Percentiles rank a stretch among this genome's conserved stretches.
Evolutionary conservation across 2,888 invertebrate species (phyloP).

Genomic region (Nineta flava): DNA sequence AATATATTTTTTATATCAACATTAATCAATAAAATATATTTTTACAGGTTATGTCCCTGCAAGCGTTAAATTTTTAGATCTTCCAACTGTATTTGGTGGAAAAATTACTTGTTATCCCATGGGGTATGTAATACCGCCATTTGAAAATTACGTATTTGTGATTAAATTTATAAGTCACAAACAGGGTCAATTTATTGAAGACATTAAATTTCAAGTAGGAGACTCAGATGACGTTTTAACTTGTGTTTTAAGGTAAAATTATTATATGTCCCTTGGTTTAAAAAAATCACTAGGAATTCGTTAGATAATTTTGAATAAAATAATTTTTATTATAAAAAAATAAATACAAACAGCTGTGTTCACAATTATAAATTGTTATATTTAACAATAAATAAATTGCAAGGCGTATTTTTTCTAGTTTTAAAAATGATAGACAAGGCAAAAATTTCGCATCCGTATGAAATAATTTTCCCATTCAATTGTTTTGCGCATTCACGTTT

Average conservation of each 20-base stretch:
- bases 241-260: constrained; percentile 40
- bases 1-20: too few species aligned
- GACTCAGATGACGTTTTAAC: constrained; percentile 38
- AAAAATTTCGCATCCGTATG: too few species aligned
- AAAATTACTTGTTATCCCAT: constrained; percentile 34
- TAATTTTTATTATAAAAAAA: too few species aligned
- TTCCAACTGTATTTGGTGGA: constrained; percentile 37
- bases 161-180: constrained; percentile 38
- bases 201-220: constrained; percentile 38
- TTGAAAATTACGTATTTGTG: constrained; percentile 33
- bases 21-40: too few species aligned
- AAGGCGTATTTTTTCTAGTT: constrained; percentile 6
- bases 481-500: too few species aligned
- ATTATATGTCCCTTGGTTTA: too few species aligned
- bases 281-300: too few species aligned
- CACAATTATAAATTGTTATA: constrained; percentile 4
- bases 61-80: constrained; percentile 31
- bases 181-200: constrained; percentile 45
- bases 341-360: neutral
- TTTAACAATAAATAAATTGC: too few species aligned
- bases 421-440: too few species aligned
- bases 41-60: constrained; percentile 40
- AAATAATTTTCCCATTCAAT: too few species aligned
- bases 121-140: constrained; percentile 30
- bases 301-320: too few species aligned